phyloP scores from a whole-genome alignment of 2,888 invertebrate species.

The Heliconius hortense region DNA sequence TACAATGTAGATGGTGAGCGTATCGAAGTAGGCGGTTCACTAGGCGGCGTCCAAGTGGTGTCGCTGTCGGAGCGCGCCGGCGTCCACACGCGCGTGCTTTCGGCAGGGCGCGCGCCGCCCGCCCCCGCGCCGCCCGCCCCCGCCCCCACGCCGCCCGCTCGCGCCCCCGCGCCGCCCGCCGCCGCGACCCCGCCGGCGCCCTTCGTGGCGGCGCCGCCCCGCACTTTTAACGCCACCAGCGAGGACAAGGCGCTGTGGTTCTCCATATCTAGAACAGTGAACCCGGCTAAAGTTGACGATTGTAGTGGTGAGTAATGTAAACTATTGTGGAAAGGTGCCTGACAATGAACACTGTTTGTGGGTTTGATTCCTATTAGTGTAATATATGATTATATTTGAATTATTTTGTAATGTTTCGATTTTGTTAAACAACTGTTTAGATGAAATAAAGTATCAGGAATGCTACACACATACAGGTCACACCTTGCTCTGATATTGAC shows the following conservation, averaged over 20 bases:
- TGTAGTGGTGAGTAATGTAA: constrained; percentile 51
- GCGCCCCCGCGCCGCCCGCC: constrained; percentile 83
- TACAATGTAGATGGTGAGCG: constrained; percentile 79
- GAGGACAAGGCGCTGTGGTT: constrained; percentile 65
- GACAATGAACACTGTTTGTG: no score
- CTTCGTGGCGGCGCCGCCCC: constrained; percentile 79
- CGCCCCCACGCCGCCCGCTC: constrained; percentile 83
- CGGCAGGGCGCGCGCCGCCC: constrained; percentile 89
- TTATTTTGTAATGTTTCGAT: no score
- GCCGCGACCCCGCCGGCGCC: constrained; percentile 83
- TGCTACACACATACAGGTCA: no score
- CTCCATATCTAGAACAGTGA: constrained; percentile 55
- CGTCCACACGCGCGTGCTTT: constrained; percentile 91
- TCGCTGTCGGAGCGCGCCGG: constrained; percentile 88
- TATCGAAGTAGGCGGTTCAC: constrained; percentile 89
- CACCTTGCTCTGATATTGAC: background rate
- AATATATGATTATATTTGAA: no score
- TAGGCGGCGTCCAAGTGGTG: constrained; percentile 95
- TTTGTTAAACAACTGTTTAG: no score
- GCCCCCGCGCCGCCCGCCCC: constrained; percentile 86
- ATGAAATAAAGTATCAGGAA: no score
- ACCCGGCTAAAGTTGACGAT: constrained; percentile 46
- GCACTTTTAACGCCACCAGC: constrained; percentile 47
- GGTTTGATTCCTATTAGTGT: no score
- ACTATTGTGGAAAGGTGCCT: no score